Base-by-base conservation (phyloP, 1,140 invertebrate genomes). In the Babylonia areolata region DNA sequence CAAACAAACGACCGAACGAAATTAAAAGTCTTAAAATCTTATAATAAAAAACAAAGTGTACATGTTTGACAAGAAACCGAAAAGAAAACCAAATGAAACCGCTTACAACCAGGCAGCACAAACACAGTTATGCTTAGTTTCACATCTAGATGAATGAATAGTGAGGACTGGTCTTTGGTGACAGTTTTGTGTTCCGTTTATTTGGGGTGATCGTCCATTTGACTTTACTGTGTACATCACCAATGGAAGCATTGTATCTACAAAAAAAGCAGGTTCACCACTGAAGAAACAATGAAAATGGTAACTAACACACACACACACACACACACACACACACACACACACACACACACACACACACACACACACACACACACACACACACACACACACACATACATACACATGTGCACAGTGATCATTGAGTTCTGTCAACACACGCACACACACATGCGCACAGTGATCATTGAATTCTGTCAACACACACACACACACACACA, bases 291-390 rank as follows among this genome's bases (percentile, higher is more conserved):
- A 54, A 54, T 20, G 9, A 54, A 54, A 54, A 54, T 20, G 20
- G 20, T 11, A 9, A 54, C 9, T 20, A 54, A 54, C 51, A 73
- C n/a, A n/a, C n/a, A n/a, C n/a, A 73, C 11, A 73, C 69, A 33
- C 69, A 73, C 69, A 73, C 69, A 73, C 69, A 73, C 69, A 73
- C 69, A 73, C 69, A 73, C 69, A 73, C 69, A 73, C 69, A 73
- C 69, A 73, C 69, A 73, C 69, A 73, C 69, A 73, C 69, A 73
- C 69, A 73, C 69, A 73, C 69, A 73, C 69, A 73, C 69, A 73
- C 69, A 73, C 69, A 73, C 69, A 73, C 69, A 73, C 69, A 73
- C 69, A 73, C 69, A 73, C 69, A 33, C 69, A 33, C 69, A n/a
- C 69, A 33, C 69, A 33, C 69, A 33, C 69, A n/a, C 69, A 33